Evolutionary conservation across 2,888 invertebrate species (phyloP).

Genomic region (Vanessa cardui): DNA sequence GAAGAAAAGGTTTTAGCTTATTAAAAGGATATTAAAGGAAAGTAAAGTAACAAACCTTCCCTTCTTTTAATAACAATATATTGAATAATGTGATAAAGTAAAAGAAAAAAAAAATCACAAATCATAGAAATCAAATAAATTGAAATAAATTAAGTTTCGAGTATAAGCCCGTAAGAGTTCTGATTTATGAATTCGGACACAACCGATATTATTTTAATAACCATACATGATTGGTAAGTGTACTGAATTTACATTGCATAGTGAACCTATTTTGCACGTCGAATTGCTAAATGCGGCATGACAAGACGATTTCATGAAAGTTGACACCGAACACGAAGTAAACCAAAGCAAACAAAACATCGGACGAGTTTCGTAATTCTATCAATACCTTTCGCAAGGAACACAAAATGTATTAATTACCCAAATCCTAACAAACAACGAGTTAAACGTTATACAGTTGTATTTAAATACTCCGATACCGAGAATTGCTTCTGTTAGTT

Average conservation of each 20-base stretch:
- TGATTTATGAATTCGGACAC: too few species aligned
- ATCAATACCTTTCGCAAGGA: conserved; percentile 16
- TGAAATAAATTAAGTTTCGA: too few species aligned
- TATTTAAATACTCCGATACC: neutral
- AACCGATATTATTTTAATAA: neutral
- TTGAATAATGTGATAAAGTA: too few species aligned
- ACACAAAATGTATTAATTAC: conserved; percentile 18
- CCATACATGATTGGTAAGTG: neutral
- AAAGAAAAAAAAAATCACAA: too few species aligned
- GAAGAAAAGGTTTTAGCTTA: too few species aligned
- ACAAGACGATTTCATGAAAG: conserved; percentile 29
- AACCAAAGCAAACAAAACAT: conserved; percentile 30
- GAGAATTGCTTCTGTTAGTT: neutral
- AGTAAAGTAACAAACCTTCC: too few species aligned
- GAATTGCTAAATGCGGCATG: conserved; percentile 25
- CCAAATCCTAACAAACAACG: conserved; percentile 4
- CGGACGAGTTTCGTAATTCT: conserved; percentile 19
- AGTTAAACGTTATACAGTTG: neutral
- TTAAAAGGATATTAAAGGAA: too few species aligned
- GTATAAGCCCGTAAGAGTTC: too few species aligned
- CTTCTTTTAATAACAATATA: too few species aligned
- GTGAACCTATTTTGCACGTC: conserved; percentile 20
- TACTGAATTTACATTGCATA: conserved; percentile 15
- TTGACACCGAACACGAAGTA: conserved; percentile 28
- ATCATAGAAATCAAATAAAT: too few species aligned